Evolutionary conservation across 2,797 vertebrate genomes (phyloP).

Genomic region (Gadopsis bispinosus): DNA sequence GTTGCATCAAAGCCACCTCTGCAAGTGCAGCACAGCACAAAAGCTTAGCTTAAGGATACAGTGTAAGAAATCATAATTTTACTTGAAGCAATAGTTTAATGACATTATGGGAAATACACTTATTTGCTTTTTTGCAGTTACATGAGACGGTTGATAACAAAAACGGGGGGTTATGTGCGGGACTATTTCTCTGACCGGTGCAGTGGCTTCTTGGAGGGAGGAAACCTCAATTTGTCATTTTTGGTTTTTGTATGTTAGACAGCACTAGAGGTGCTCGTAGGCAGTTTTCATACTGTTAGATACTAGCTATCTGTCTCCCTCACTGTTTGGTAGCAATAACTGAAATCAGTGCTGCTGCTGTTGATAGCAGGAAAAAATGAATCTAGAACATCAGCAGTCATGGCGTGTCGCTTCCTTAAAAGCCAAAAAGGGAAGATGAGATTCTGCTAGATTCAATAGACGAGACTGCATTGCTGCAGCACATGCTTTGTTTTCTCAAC

Average conservation of each 20-base stretch:
- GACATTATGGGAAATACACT: background rate
- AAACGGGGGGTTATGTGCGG: background rate
- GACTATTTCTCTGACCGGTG: background rate
- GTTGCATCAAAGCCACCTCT: background rate
- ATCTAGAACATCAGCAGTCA: background rate
- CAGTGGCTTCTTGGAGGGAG: background rate
- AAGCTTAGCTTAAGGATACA: background rate
- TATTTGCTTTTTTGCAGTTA: background rate
- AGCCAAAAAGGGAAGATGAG: background rate
- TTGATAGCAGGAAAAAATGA: background rate
- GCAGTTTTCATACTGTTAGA: background rate
- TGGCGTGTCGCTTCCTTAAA: background rate
- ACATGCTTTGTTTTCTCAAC: background rate
- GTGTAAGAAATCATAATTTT: background rate
- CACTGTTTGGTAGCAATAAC: too few relatives aligned
- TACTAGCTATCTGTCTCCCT: background rate
- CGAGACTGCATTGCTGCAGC: background rate
- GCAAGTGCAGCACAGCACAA: constrained; percentile 2
- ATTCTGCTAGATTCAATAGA: background rate
- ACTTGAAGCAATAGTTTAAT: background rate
- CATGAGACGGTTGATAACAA: background rate
- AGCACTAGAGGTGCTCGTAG: background rate
- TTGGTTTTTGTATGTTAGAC: background rate
- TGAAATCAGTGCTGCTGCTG: constrained; percentile 5
- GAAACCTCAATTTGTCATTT: background rate